phyloP scores from a whole-genome alignment of 2,113 vertebrate species.

The Aix galericulata region DNA sequence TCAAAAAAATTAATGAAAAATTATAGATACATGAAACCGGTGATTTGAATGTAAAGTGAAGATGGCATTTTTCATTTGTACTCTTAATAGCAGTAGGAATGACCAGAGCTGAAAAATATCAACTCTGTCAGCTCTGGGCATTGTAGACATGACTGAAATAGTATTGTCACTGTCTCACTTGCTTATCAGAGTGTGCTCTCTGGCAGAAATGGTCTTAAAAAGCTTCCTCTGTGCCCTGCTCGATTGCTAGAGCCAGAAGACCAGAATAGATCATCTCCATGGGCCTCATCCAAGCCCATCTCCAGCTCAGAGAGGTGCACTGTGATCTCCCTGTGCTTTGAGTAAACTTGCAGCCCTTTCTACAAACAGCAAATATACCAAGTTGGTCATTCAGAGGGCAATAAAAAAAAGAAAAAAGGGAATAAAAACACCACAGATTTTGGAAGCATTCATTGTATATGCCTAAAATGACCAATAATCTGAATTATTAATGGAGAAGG shows the following conservation, averaged over 20 bases:
- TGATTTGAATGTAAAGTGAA: not conserved
- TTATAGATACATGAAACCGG: not conserved
- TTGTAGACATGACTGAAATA: conserved; percentile 5
- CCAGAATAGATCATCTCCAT: not conserved
- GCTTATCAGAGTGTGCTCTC: not conserved
- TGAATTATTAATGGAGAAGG: not conserved
- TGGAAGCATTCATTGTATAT: not conserved
- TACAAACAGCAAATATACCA: not conserved
- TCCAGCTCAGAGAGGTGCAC: not conserved
- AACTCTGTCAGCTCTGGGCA: not conserved
- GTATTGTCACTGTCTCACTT: not conserved
- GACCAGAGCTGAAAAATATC: not conserved
- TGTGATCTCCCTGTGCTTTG: not conserved
- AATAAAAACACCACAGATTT: not conserved
- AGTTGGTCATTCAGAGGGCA: not conserved
- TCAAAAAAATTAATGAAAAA: not conserved
- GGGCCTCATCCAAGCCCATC: not conserved
- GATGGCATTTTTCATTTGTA: not conserved
- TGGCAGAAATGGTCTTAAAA: not conserved
- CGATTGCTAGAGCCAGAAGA: not conserved
- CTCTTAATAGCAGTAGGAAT: not conserved
- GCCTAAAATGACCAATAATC: not conserved
- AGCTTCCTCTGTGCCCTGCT: not conserved
- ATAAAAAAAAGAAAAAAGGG: not conserved
- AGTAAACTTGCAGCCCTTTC: not conserved